These are phyloP conservation scores for Chrysochloris asiatica DNA, from an alignment of 2,113 vertebrate species.

Conservation along the genomic window DNA sequence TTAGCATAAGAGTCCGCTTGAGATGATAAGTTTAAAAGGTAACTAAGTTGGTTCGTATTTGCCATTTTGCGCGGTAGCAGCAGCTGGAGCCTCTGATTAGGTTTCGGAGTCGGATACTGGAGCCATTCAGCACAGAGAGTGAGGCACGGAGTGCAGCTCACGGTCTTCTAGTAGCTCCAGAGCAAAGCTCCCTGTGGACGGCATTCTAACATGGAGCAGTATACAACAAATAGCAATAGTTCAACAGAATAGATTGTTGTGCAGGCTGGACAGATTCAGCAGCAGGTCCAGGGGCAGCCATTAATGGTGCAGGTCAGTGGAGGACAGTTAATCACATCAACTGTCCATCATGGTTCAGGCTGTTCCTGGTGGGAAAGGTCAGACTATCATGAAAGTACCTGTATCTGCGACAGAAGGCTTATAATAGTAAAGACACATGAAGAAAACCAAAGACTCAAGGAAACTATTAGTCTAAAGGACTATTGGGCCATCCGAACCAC, in stretches of 20 bases:
- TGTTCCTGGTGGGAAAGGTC: slow-evolving; percentile 96
- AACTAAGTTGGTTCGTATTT: too few species aligned
- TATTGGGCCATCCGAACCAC: too few species aligned
- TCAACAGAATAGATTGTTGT: slow-evolving; percentile 98
- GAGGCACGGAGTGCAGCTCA: neutral
- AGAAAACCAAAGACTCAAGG: too few species aligned
- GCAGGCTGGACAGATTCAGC: slow-evolving; percentile 97
- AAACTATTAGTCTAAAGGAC: too few species aligned
- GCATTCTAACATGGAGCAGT: slow-evolving; percentile 92
- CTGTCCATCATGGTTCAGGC: slow-evolving; percentile 99
- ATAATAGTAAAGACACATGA: slow-evolving; percentile 97
- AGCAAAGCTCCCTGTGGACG: slow-evolving; percentile 5
- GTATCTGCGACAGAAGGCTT: slow-evolving; percentile 96
- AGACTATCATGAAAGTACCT: slow-evolving; percentile 98
- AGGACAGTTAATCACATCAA: slow-evolving; percentile 98
- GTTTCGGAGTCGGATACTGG: too few species aligned
- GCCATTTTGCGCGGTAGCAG: too few species aligned
- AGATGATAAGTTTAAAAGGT: too few species aligned
- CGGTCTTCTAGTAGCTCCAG: slow-evolving; percentile 33
- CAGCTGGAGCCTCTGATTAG: too few species aligned
- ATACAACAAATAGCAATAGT: slow-evolving; percentile 92
- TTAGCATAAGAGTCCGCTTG: too few species aligned
- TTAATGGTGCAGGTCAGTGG: slow-evolving; percentile 99
- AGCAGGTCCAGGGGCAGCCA: slow-evolving; percentile 98
- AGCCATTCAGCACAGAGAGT: too few species aligned